phyloP scores from a whole-genome alignment of 2,113 vertebrate species.

The Lipotes vexillifer region DNA sequence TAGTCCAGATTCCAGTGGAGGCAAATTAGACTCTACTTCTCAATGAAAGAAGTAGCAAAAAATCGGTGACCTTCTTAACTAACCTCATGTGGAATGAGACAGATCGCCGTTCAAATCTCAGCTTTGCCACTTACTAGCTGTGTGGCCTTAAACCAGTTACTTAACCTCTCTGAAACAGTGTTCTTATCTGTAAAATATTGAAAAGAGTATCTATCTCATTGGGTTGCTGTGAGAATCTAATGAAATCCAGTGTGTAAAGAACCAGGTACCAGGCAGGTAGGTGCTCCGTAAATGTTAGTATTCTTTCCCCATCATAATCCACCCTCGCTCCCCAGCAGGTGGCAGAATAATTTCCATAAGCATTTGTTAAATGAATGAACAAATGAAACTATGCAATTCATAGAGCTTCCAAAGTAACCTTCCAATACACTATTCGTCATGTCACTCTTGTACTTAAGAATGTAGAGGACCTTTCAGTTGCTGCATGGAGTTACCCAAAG shows the following conservation, averaged over 20 bases:
- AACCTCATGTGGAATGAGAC: neutral
- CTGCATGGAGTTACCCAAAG: neutral
- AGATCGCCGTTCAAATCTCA: neutral
- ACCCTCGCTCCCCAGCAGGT: neutral
- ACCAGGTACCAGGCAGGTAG: neutral
- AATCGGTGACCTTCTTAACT: neutral
- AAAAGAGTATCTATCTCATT: neutral
- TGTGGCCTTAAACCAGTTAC: neutral
- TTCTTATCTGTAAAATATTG: neutral
- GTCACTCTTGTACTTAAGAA: neutral
- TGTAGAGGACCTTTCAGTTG: neutral
- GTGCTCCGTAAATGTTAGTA: neutral
- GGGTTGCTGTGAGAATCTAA: neutral
- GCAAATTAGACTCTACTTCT: neutral
- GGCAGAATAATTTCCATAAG: neutral
- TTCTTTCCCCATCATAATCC: neutral
- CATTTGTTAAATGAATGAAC: neutral
- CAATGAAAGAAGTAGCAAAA: neutral
- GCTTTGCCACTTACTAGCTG: neutral
- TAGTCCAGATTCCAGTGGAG: neutral
- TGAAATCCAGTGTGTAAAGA: neutral
- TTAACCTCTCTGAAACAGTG: neutral
- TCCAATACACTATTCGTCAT: neutral
- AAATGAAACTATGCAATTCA: neutral
- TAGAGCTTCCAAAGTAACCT: neutral